Evolutionary conservation across 2,113 vertebrate genomes (phyloP).

Genomic region (Paracanthobrama guichenoti): DNA sequence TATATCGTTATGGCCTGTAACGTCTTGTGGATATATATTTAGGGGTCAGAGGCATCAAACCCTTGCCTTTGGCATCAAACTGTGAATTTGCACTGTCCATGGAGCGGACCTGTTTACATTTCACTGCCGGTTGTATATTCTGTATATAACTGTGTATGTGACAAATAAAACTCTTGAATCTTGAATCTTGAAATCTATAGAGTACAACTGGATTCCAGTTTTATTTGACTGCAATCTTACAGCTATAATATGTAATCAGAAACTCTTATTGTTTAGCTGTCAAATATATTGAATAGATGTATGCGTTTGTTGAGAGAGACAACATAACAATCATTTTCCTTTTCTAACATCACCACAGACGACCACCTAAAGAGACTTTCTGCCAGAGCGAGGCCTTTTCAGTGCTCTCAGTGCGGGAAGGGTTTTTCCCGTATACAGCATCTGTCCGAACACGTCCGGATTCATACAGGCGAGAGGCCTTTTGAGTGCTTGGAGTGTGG

Average conservation of each 20-base stretch:
- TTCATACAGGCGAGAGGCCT: slow-evolving; percentile 32
- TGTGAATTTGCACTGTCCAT: too few relatives aligned
- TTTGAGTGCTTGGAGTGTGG: slow-evolving; percentile 23
- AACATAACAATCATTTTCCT: neutral
- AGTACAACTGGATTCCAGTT: too few relatives aligned
- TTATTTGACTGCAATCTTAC: too few relatives aligned
- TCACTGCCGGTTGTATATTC: too few relatives aligned
- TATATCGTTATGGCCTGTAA: too few relatives aligned
- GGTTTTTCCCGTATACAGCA: slow-evolving; percentile 15
- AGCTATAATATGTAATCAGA: neutral
- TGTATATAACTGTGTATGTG: too few relatives aligned
- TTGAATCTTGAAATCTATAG: too few relatives aligned
- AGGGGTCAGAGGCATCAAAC: too few relatives aligned
- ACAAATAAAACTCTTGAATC: too few relatives aligned
- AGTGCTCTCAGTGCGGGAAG: slow-evolving; percentile 40
- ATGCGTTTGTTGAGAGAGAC: neutral
- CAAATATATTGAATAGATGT: neutral
- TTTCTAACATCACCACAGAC: neutral
- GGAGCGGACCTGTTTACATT: too few relatives aligned
- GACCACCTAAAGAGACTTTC: neutral
- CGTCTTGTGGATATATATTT: too few relatives aligned
- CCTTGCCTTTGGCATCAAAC: too few relatives aligned
- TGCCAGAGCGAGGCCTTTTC: neutral
- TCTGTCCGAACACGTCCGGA: slow-evolving; percentile 38
- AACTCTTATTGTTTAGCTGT: neutral